These are phyloP conservation scores for Puma concolor DNA, from an alignment of 2,113 vertebrate species.

Conservation along the genomic window DNA sequence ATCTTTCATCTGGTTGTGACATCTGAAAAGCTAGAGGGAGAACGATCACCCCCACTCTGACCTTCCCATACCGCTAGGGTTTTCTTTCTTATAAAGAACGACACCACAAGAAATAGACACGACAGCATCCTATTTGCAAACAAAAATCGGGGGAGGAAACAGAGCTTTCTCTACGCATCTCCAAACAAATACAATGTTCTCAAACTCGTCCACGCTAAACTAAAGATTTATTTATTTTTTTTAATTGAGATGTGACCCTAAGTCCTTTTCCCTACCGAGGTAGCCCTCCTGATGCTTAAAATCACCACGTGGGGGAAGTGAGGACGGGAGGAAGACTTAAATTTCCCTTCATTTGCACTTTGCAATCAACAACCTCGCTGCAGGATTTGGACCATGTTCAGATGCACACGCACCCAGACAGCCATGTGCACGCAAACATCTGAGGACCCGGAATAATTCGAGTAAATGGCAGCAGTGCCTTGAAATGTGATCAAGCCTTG, in stretches of 20 bases:
- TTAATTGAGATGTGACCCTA: neutral
- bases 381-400: neutral
- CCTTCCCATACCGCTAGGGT: constrained; percentile 63
- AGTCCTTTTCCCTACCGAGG: neutral
- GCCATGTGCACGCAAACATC: neutral
- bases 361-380: neutral
- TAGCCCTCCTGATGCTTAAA: neutral
- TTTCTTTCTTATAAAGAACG: constrained; percentile 61
- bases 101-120: constrained; percentile 67
- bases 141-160: neutral
- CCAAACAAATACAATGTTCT: constrained; percentile 12
- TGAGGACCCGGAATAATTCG: neutral
- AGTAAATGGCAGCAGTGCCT: constrained; percentile 65
- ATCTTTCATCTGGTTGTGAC: constrained; percentile 78
- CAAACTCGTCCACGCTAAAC: constrained; percentile 30
- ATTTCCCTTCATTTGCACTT: neutral
- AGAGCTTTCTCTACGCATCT: neutral
- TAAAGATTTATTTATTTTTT: neutral
- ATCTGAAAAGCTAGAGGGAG: constrained; percentile 79
- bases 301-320: neutral
- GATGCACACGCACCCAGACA: constrained; percentile 32
- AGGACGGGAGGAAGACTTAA: neutral
- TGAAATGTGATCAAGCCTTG: constrained; percentile 80
- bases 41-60: constrained; percentile 54
- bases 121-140: constrained; percentile 70